Evolutionary conservation across 1,140 invertebrate genomes (phyloP).

Genomic region (Hydropsyche tenuis): DNA sequence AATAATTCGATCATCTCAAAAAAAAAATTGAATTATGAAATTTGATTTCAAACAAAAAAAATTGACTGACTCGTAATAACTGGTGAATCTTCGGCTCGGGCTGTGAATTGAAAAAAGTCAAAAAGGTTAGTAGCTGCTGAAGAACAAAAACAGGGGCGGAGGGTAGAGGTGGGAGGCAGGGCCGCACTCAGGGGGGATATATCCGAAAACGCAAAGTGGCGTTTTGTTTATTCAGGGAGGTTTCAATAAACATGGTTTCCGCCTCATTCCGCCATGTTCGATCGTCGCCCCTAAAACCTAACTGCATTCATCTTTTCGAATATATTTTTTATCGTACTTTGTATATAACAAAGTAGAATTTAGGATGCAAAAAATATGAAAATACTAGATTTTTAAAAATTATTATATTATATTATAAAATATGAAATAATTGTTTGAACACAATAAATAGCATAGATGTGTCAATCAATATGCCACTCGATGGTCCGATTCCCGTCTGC

Average conservation of each 20-base stretch:
- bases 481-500: neutral
- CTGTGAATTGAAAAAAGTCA: neutral
- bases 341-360: neutral
- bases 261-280: neutral
- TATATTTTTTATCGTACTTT: neutral
- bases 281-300: neutral
- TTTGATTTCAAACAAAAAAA: too few relatives aligned
- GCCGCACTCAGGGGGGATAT: too few relatives aligned
- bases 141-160: neutral
- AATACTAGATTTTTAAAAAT: neutral
- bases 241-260: slow-evolving; percentile 4
- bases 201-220: neutral
- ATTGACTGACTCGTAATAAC: too few relatives aligned
- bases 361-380: neutral
- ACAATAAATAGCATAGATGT: too few relatives aligned
- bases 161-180: neutral
- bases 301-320: neutral
- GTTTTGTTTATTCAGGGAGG: slow-evolving; percentile 13
- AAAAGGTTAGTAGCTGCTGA: neutral
- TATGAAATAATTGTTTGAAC: neutral
- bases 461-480: neutral
- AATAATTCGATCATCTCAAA: too few relatives aligned
- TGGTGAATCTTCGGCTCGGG: too few relatives aligned
- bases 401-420: neutral
- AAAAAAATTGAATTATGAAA: too few relatives aligned